These are phyloP conservation scores for Tenebrio molitor DNA, from an alignment of 1,140 invertebrate genomes.

Conservation along the genomic window DNA sequence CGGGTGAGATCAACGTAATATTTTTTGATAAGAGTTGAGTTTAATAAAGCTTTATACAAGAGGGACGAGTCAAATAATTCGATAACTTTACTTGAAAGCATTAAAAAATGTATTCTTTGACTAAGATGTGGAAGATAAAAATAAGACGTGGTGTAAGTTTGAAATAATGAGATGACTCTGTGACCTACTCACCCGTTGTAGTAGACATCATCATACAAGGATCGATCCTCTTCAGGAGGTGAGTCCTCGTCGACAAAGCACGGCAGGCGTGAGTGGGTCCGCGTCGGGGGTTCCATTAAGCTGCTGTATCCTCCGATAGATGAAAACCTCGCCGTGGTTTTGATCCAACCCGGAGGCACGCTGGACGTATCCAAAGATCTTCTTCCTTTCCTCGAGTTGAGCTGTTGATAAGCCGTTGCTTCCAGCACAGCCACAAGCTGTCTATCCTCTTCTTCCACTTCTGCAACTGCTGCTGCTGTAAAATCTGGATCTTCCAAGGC, in stretches of 20 bases:
- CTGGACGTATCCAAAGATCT: conserved; percentile 69
- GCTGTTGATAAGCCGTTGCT: conserved; percentile 73
- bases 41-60: no score
- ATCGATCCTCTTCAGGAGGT: conserved; percentile 59
- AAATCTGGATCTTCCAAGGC: conserved; percentile 78
- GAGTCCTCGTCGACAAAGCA: conserved; percentile 64
- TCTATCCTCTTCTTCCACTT: conserved; percentile 82
- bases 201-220: conserved; percentile 62
- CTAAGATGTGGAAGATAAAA: no score
- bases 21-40: no score
- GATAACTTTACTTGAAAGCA: no score
- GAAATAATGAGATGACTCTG: no score
- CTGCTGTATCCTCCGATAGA: conserved; percentile 81
- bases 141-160: no score
- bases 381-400: conserved; percentile 69
- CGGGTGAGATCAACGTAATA: no score
- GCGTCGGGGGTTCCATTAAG: conserved; percentile 74
- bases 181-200: conserved; percentile 62
- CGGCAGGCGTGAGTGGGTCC: conserved; percentile 64
- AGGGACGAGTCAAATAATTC: no score
- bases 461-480: conserved; percentile 78
- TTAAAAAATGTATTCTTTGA: no score
- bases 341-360: conserved; percentile 67
- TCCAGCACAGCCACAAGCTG: conserved; percentile 80
- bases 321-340: conserved; percentile 73